Base-by-base conservation (phyloP, 2,888 invertebrate genomes). In the Rhabditoides inermis region DNA sequence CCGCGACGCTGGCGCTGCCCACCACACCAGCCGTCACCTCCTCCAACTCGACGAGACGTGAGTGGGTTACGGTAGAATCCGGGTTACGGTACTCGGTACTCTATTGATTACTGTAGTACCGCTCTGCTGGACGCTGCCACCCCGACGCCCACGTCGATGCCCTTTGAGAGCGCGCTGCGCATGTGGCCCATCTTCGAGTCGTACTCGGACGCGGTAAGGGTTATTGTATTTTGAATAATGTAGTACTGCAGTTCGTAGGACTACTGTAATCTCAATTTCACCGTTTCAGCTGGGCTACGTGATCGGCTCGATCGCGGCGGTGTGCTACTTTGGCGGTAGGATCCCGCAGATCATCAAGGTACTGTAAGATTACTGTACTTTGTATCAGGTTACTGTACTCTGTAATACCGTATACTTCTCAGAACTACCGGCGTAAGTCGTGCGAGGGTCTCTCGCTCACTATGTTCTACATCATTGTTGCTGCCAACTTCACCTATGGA, bases 401-500 rank as follows among this genome's bases (percentile, higher is more conserved):
- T 32, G 15, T 32, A 32, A 10, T 12, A 18, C 4, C 28, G 15
- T 28, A 10, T 30, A 7, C 6, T n/a, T 42, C 53, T 10, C 49
- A 60, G 51, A 74, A 72, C 52, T 70, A 72, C 57, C 62, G 67
- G 45, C 61, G 70, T 35, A 59, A 69, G 44, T 73, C 73, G 22
- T 73, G 73, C 47, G 73, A 73, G 51, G 73, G 73, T 2, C 61
- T 74, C 25, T 77, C 78, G 2, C 42, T 74, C 41, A 60, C 65
- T 20, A 74, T 74, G 74, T 72, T 75, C 58, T 72, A 72, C 63
- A 74, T 75, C 44, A 75, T 75, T 54, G 67, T 74, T 12, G 64
- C 67, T 15, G 74, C 72, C 30, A 75, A 75, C 47, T 56, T 73
- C 40, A 75, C 77, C 1, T 79, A 79, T 57, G 79, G 78, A 2